phyloP scores from a whole-genome alignment of 1,140 invertebrate species.

The Limonius californicus region DNA sequence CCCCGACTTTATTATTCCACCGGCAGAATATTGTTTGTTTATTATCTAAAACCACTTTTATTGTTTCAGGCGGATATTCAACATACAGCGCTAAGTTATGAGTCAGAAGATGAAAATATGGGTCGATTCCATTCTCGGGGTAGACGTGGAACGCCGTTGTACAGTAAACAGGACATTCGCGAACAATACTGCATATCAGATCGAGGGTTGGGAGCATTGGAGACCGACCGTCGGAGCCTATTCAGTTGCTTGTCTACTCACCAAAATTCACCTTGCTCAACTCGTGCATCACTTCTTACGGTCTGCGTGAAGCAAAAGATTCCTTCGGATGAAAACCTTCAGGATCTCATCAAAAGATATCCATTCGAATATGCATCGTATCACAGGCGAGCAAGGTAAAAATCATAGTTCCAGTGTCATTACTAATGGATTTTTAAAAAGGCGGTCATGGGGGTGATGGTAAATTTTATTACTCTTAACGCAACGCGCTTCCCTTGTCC shows the following conservation, averaged over 20 bases:
- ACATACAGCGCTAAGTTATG: conserved; percentile 61
- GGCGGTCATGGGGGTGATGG: too few relatives aligned
- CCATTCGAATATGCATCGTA: conserved; percentile 65
- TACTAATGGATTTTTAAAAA: too few relatives aligned
- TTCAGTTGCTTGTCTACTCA: conserved; percentile 77
- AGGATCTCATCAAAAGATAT: conserved; percentile 50
- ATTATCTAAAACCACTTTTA: background rate
- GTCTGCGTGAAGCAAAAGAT: conserved; percentile 78
- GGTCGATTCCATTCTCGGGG: conserved; percentile 51
- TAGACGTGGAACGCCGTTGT: conserved; percentile 27
- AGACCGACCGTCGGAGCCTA: conserved; percentile 60
- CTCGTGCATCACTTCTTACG: conserved; percentile 64
- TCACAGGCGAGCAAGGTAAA: conserved; percentile 44
- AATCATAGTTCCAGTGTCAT: too few relatives aligned
- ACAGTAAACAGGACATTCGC: conserved; percentile 75
- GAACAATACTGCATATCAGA: conserved; percentile 92
- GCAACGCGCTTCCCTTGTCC: too few relatives aligned
- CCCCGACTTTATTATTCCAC: too few relatives aligned
- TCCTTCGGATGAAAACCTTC: conserved; percentile 82
- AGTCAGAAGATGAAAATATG: conserved; percentile 67
- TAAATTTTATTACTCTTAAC: too few relatives aligned
- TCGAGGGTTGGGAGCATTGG: conserved; percentile 81
- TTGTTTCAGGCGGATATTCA: conserved; percentile 58
- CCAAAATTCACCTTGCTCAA: conserved; percentile 57
- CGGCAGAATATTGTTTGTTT: too few relatives aligned